Base-by-base conservation (phyloP, 2,797 vertebrate species). In the Thunnus albacares region DNA sequence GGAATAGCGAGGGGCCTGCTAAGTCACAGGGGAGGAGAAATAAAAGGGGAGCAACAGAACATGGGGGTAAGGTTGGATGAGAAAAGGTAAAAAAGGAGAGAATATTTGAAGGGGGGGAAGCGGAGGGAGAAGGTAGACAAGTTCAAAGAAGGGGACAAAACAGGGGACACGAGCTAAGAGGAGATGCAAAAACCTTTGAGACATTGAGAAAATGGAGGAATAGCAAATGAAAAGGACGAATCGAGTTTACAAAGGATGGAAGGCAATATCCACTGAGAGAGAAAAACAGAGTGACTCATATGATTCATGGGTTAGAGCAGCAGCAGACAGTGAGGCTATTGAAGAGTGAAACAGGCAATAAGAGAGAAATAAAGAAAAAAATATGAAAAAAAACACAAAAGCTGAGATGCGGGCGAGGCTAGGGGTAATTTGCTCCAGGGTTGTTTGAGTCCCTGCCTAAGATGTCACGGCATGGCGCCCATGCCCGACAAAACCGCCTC, bases 401-500 rank as follows among this genome's bases (percentile, higher is more conserved):
- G 41, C 68, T 17, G 24, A 63, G 77, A 43, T 71, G 67, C 15
- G 10, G 75, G 69, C 20, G 15, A 83, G 73, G 75, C 78, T 66
- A 38, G 74, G 68, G 67, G 74, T 75, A 72, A 81, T 90, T 74
- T 83, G 79, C 84, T 82, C 70, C 61, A 61, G 83, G 84, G 81
- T 75, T 86, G 71, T 86, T 88, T 89, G 78, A 88, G 85, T 84
- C 79, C 65, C n/a, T 78, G 82, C 75, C 80, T 81, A 85, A 82
- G 85, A 93, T 74, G 71, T 87, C 81, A 73, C 85, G 51, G 82
- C 89, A 77, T 81, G 90, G 82, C 35, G 58, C 79, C 85, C 51
- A 49, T 71, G 81, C 83, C 71, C 55, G 18, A 69, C 83, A 71
- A 87, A 30, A 75, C 75, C 45, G 77, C 84, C 84, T 89, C 80